Evolutionary conservation across 2,797 vertebrate species (phyloP).

Genomic region (Squalus acanthias): DNA sequence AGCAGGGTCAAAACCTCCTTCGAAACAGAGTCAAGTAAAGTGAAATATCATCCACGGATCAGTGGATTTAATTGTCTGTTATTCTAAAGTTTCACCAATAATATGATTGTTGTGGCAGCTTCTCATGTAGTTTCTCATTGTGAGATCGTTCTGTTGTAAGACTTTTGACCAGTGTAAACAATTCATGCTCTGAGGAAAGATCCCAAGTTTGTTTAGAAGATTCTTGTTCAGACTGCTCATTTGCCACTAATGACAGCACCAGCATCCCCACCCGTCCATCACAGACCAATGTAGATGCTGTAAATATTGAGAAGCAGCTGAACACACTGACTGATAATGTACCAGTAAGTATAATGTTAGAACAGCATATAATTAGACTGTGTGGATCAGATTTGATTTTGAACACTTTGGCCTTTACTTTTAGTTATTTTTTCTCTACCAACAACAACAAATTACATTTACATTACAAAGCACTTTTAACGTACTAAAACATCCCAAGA

Average conservation of each 20-base stretch:
- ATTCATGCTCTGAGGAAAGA: neutral
- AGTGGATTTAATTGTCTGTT: neutral
- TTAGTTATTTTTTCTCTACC: neutral
- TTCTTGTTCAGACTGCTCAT: slow-evolving; percentile 17
- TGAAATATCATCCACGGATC: slow-evolving; percentile 3
- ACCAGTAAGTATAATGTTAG: neutral
- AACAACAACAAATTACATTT: neutral
- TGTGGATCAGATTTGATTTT: neutral
- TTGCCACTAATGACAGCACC: neutral
- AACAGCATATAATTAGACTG: neutral
- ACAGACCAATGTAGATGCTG: neutral
- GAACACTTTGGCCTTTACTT: neutral
- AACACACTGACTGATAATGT: neutral
- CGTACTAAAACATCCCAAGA: neutral
- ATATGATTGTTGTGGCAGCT: slow-evolving; percentile 9
- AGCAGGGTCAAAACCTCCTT: neutral
- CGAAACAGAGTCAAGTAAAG: neutral
- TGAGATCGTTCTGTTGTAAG: neutral
- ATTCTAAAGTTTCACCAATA: slow-evolving; percentile 22
- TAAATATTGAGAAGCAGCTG: neutral
- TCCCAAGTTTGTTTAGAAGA: neutral
- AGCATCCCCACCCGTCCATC: neutral
- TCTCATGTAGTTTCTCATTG: neutral
- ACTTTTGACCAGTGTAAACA: neutral
- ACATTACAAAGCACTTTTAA: neutral